A percentile compares a stretch with the other conserved stretches of the same genome.
phyloP scores from a whole-genome alignment of 30 jellyfish, hydroid and myxozoan species.

The Hydractinia echinata region DNA sequence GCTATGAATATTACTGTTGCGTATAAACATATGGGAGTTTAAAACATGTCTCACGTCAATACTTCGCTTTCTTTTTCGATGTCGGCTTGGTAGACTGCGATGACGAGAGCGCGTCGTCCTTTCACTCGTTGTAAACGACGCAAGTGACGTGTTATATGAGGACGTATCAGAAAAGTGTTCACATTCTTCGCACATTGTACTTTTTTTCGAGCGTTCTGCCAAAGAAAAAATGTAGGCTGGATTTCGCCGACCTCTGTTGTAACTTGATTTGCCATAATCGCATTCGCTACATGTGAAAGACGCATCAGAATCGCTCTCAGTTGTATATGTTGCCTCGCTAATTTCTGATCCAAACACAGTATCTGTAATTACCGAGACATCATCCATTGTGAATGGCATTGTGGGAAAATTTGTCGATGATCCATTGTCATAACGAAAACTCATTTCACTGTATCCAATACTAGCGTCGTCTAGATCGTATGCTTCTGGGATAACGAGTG shows the following conservation, averaged over 20 bases:
- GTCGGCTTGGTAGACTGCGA: too few species aligned
- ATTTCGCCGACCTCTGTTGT: conserved; percentile 13
- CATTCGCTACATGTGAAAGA: conserved; percentile 81
- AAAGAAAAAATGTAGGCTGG: conserved; percentile 20
- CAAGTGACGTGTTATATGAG: too few species aligned
- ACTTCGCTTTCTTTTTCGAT: too few species aligned
- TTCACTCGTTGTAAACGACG: too few species aligned
- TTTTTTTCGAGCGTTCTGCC: too few species aligned
- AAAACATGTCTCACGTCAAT: too few species aligned
- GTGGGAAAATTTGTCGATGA: neutral
- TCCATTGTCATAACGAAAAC: conserved; percentile 63
- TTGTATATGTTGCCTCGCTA: conserved; percentile 40
- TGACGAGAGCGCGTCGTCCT: too few species aligned
- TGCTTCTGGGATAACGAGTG: conserved; percentile 53
- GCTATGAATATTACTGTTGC: too few species aligned
- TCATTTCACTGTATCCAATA: conserved; percentile 83
- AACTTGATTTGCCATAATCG: conserved; percentile 58
- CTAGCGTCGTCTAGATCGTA: conserved; percentile 79
- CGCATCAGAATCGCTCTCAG: conserved; percentile 62
- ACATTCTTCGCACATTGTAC: too few species aligned
- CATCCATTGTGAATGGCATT: conserved; percentile 17
- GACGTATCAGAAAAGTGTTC: too few species aligned
- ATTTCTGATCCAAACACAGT: conserved; percentile 45
- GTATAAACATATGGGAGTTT: too few species aligned
- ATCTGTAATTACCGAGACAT: conserved; percentile 43